Evolutionary conservation across 2,113 vertebrate genomes (phyloP).

Genomic region (Pimephales promelas): DNA sequence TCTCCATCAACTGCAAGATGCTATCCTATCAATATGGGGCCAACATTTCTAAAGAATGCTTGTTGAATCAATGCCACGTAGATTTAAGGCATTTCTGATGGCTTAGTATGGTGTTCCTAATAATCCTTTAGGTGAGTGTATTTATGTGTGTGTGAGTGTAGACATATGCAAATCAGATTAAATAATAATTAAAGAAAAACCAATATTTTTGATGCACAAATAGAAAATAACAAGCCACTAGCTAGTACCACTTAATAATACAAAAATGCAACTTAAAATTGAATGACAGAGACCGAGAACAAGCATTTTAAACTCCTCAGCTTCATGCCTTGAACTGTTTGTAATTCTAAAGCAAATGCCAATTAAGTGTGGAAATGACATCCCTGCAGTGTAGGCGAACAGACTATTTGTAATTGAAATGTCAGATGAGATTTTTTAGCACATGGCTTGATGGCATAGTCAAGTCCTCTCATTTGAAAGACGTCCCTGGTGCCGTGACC

Average conservation of each 20-base stretch:
- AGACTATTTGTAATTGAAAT: conserved; percentile 49
- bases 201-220: neutral
- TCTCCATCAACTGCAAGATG: no score
- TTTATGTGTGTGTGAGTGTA: no score
- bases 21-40: no score
- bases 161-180: no score
- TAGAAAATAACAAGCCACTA: neutral
- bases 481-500: conserved; percentile 29
- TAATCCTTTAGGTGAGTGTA: no score
- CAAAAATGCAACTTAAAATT: neutral
- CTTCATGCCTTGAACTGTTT: conserved; percentile 41
- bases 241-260: neutral
- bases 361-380: conserved; percentile 52
- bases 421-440: conserved; percentile 31
- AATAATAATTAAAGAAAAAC: neutral
- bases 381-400: conserved; percentile 39
- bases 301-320: neutral
- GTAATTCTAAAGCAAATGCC: conserved; percentile 48
- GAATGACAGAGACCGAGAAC: neutral
- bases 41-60: no score
- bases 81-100: no score
- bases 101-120: no score
- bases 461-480: conserved; percentile 15
- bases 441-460: conserved; percentile 3
- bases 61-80: no score